Percentiles rank a stretch among this genome's conserved stretches.
Conservation (phyloP, 2,113 vertebrate species). For the Manacus vitellinus region DNA sequence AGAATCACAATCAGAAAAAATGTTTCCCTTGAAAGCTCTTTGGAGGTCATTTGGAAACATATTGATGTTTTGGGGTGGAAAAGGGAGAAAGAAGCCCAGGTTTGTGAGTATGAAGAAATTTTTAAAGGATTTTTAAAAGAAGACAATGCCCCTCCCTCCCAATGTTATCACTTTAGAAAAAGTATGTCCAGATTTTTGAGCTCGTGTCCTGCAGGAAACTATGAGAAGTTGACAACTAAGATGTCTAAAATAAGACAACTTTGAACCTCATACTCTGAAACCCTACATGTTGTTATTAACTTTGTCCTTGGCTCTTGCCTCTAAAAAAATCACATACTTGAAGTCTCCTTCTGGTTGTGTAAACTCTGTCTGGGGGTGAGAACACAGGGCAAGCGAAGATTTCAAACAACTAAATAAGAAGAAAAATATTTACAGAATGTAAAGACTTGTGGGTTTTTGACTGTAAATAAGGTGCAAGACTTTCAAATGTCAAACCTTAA, state of each 20-base stretch:
- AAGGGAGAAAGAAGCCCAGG: neutral
- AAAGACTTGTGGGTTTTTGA: neutral
- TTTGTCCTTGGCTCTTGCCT: neutral
- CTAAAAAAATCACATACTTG: neutral
- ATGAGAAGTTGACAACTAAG: neutral
- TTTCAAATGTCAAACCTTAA: slow-evolving; percentile 4
- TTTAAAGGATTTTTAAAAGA: neutral
- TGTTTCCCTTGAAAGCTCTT: neutral
- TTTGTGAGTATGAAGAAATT: neutral
- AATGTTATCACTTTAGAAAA: neutral
- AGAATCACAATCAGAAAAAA: neutral
- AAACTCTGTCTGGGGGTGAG: neutral
- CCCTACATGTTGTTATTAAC: rapidly evolving
- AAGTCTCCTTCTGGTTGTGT: neutral
- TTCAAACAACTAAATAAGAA: slow-evolving; percentile 6
- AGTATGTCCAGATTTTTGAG: neutral
- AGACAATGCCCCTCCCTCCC: rapidly evolving
- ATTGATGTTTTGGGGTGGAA: neutral
- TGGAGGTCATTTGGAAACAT: neutral
- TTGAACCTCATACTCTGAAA: neutral
- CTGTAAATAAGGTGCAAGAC: neutral
- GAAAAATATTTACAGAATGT: slow-evolving; percentile 24
- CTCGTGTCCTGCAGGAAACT: neutral
- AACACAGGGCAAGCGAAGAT: neutral
- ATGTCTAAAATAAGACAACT: neutral